Evolutionary conservation across 2,797 vertebrate genomes (phyloP).

Genomic region (Avahi laniger): DNA sequence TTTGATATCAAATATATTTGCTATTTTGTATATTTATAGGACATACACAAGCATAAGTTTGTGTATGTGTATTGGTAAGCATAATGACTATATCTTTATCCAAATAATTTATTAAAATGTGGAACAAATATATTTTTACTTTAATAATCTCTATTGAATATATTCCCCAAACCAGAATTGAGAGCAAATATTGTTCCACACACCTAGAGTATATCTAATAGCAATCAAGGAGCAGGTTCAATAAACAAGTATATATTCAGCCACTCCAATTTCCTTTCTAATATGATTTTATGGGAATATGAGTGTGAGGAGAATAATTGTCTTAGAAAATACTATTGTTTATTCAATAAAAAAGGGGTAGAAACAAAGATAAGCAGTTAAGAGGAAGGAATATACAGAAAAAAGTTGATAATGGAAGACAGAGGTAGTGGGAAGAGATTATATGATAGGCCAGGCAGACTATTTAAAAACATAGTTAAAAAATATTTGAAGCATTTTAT

Average conservation of each 20-base stretch:
- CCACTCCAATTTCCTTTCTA: neutral
- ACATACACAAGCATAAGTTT: neutral
- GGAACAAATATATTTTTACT: neutral
- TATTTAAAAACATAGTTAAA: neutral
- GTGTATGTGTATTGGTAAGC: too few relatives aligned
- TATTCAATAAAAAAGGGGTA: neutral
- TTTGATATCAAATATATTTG: neutral
- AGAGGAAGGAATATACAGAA: neutral
- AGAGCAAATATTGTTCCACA: constrained; percentile 15
- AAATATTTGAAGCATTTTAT: neutral
- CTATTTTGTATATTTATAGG: neutral
- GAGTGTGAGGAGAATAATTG: neutral
- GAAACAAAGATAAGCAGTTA: neutral
- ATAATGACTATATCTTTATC: neutral
- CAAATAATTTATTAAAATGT: constrained; percentile 20
- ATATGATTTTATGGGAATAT: constrained; percentile 18
- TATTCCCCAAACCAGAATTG: neutral
- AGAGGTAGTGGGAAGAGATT: neutral
- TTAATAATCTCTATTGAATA: neutral
- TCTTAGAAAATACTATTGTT: neutral
- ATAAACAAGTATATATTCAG: neutral
- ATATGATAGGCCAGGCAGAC: neutral
- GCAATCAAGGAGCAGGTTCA: neutral
- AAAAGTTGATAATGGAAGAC: neutral
- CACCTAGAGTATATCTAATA: neutral